phyloP scores from a whole-genome alignment of 2,888 invertebrate genomes.

The Platycheirus rosarum region DNA sequence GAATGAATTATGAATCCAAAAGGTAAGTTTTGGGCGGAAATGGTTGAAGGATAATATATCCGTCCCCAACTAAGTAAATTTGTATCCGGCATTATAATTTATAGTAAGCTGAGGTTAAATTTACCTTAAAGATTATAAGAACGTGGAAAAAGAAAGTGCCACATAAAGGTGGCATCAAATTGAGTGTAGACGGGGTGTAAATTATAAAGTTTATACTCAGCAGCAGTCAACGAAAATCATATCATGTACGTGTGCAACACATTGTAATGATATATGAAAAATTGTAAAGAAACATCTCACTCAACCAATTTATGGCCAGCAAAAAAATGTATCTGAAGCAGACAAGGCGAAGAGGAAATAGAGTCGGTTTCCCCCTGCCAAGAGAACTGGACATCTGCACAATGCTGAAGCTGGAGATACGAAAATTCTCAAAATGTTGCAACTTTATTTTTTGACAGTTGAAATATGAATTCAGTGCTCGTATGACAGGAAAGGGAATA shows the following conservation, averaged over 20 bases:
- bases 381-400: conserved; percentile 40
- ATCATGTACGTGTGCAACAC: conserved; percentile 17
- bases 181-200: neutral
- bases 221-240: neutral
- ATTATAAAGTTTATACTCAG: neutral
- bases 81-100: conserved; percentile 35
- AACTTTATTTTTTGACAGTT: conserved; percentile 56
- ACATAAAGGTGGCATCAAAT: conserved; percentile 11
- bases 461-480: conserved; percentile 56
- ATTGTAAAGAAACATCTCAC: conserved; percentile 10
- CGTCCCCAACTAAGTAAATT: conserved; percentile 23
- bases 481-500: conserved; percentile 62
- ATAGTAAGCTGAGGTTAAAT: conserved; percentile 36
- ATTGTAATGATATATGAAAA: conserved; percentile 31
- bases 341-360: conserved; percentile 14
- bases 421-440: conserved; percentile 13
- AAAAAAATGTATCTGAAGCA: conserved; percentile 30
- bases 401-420: conserved; percentile 21
- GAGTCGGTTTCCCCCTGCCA: neutral
- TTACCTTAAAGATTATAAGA: conserved; percentile 55
- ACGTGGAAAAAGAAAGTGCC: conserved; percentile 39
- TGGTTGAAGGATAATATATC: neutral
- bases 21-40: neutral
- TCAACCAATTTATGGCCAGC: conserved; percentile 45
- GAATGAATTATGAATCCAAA: conserved; percentile 27